phyloP scores from a whole-genome alignment of 2,888 invertebrate species.

The Aleiodes leptofemur region DNA sequence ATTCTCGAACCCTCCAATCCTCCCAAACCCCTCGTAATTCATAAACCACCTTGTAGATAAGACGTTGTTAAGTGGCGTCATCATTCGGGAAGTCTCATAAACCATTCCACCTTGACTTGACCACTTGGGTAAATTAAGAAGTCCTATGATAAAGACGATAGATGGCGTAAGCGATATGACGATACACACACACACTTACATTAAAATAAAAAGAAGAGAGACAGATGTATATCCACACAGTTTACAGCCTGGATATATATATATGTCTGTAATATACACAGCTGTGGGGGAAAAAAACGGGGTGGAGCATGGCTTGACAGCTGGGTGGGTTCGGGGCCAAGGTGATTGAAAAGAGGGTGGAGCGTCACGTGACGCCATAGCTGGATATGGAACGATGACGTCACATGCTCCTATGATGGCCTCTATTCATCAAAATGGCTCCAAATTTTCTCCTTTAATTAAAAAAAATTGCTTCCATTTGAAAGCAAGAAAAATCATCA shows the following conservation, averaged over 20 bases:
- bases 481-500: too few relatives aligned
- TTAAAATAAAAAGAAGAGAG: conserved; percentile 10
- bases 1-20: conserved; percentile 1
- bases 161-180: conserved; percentile 73
- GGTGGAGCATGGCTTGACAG: conserved; percentile 75
- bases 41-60: conserved; percentile 54
- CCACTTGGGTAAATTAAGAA: conserved; percentile 61
- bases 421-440: conserved; percentile 80
- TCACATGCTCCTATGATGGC: conserved; percentile 78
- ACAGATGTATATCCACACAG: background rate
- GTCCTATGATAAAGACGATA: conserved; percentile 64
- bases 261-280: conserved; percentile 6
- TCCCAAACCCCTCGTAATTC: background rate
- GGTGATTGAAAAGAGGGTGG: conserved; percentile 81
- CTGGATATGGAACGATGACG: conserved; percentile 72
- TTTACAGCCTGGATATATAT: background rate
- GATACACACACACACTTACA: conserved; percentile 28
- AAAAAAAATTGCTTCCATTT: too few relatives aligned
- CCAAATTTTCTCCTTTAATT: conserved; percentile 52
- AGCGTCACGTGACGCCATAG: conserved; percentile 76
- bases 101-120: conserved; percentile 63
- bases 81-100: conserved; percentile 68
- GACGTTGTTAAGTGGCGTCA: conserved; percentile 69
- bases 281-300: conserved; percentile 68
- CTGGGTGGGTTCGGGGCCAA: conserved; percentile 76